A percentile compares a stretch with the other conserved stretches of the same genome.
Evolutionary conservation across 2,113 vertebrate species (phyloP).

Genomic region (Tinamus guttatus): DNA sequence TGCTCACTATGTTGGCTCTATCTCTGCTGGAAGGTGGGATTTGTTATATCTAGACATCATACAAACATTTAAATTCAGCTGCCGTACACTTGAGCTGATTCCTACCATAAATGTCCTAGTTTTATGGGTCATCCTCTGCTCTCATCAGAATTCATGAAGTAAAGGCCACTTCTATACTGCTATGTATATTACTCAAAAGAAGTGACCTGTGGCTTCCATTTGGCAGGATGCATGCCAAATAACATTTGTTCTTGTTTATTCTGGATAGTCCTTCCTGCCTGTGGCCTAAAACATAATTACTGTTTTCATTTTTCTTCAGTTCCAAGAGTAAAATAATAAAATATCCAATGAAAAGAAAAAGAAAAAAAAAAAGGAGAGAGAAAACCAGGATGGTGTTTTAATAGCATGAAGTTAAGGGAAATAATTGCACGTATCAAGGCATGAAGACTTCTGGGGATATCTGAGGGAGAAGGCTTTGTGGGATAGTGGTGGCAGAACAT

Average conservation of each 20-base stretch:
- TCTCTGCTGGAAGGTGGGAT: no score
- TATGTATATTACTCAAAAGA: not conserved
- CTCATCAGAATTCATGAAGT: not conserved
- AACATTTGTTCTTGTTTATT: not conserved
- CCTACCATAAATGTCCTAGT: not conserved
- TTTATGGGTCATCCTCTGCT: not conserved
- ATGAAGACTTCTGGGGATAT: not conserved
- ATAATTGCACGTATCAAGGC: not conserved
- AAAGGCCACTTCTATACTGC: not conserved
- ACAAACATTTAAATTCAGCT: not conserved
- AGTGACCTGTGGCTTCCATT: not conserved
- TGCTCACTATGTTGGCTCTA: not conserved
- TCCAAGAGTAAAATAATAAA: not conserved
- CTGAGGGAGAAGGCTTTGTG: not conserved
- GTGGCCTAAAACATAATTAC: not conserved
- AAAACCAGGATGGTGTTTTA: not conserved
- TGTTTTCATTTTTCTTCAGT: not conserved
- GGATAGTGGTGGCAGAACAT: not conserved
- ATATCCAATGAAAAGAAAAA: rapidly evolving
- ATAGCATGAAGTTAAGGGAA: not conserved
- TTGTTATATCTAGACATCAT: not conserved
- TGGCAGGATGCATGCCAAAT: not conserved
- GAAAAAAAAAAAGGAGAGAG: not conserved
- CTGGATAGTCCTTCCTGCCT: not conserved
- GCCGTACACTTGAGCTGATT: not conserved